Percentiles rank a stretch among this genome's conserved stretches.
phyloP scores from a whole-genome alignment of 2,113 vertebrate species.

The Ornithorhynchus anatinus region DNA sequence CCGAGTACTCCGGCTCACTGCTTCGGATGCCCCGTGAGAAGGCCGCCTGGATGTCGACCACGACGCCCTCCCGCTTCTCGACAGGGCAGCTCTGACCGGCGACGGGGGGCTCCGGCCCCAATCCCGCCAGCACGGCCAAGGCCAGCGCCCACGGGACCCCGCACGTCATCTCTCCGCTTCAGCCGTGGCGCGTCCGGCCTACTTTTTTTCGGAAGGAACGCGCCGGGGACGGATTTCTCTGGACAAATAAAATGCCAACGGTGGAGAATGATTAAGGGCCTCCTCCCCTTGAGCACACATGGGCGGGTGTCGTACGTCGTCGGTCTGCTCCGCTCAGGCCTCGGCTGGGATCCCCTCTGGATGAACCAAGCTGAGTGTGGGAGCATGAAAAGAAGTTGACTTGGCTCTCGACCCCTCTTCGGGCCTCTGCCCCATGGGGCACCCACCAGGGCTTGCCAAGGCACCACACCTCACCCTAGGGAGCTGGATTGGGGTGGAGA shows the following conservation, averaged over 20 bases:
- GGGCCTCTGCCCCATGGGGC: no score
- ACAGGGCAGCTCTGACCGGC: constrained; percentile 39
- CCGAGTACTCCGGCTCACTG: constrained; percentile 36
- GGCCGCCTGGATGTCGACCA: constrained; percentile 60
- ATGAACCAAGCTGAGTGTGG: no score
- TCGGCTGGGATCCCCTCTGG: no score
- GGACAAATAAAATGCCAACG: not conserved
- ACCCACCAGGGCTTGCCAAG: no score
- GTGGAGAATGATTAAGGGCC: not conserved
- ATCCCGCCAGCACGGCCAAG: not conserved
- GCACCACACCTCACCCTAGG: no score
- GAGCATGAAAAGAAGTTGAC: no score
- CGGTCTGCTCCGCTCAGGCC: no score
- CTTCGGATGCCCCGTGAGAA: constrained; percentile 63
- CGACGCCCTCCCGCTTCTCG: constrained; percentile 42
- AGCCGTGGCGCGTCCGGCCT: not conserved
- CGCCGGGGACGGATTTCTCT: not conserved
- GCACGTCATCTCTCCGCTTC: constrained; percentile 45
- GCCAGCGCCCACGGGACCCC: not conserved
- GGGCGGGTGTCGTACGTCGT: no score
- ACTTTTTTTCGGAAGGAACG: not conserved
- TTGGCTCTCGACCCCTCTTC: no score
- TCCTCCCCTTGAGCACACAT: not conserved
- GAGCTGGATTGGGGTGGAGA: no score
- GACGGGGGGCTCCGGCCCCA: not conserved